Percentiles rank a stretch among this genome's conserved stretches.
Conservation (phyloP, 2,888 invertebrate genomes). For the Drosophila vallismaia region DNA sequence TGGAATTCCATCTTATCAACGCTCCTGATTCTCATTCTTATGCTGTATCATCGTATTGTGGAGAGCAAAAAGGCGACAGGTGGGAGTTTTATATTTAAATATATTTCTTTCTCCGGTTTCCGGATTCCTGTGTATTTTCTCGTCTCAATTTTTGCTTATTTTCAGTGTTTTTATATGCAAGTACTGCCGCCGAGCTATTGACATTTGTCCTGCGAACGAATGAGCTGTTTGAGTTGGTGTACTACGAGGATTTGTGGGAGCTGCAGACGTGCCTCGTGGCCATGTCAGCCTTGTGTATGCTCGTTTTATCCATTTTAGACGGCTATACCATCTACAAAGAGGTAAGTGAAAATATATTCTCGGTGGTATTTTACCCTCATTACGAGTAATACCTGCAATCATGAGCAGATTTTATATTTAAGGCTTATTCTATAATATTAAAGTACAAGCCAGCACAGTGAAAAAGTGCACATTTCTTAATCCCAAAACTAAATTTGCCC, state of each 20-base stretch:
- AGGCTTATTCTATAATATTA: neutral
- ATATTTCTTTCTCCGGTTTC: neutral
- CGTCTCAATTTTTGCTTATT: neutral
- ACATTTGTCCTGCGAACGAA: constrained; percentile 76
- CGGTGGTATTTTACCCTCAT: too few relatives aligned
- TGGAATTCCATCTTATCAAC: constrained; percentile 79
- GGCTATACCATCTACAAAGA: constrained; percentile 82
- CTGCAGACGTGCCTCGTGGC: constrained; percentile 76
- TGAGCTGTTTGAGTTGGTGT: constrained; percentile 78
- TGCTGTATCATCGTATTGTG: constrained; percentile 81
- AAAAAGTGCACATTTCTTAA: constrained; percentile 45
- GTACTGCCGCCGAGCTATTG: constrained; percentile 63
- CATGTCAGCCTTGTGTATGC: constrained; percentile 58
- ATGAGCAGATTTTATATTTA: neutral
- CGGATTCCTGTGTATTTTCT: neutral
- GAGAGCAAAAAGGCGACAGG: constrained; percentile 81
- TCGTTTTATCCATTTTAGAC: constrained; percentile 71
- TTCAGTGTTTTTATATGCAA: constrained; percentile 79
- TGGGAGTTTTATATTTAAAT: constrained; percentile 51
- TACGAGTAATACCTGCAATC: too few relatives aligned
- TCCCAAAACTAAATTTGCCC: constrained; percentile 54
- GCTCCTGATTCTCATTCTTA: constrained; percentile 79
- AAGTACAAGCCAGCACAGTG: neutral
- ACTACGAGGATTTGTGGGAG: constrained; percentile 72
- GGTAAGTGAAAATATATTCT: constrained; percentile 62